Percentiles rank a stretch among this genome's conserved stretches.
Evolutionary conservation across 1,140 invertebrate species (phyloP).

Genomic region (Melipona quadrifasciata): DNA sequence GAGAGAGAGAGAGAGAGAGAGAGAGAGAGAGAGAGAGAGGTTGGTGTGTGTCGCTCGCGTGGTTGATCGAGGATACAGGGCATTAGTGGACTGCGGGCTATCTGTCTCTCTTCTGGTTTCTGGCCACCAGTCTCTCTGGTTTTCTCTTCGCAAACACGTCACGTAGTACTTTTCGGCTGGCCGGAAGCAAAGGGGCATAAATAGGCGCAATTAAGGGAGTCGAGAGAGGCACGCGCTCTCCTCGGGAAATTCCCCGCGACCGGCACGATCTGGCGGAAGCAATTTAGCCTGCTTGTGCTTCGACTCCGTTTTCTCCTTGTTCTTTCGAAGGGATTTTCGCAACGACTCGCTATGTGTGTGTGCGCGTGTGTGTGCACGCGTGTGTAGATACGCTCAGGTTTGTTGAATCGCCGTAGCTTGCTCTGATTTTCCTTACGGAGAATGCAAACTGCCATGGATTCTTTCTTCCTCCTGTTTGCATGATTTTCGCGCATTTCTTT

Average conservation of each 20-base stretch:
- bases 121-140: slow-evolving; percentile 28
- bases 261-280: slow-evolving; percentile 35
- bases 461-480: not conserved
- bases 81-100: slow-evolving; percentile 72
- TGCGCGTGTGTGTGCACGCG: not conserved
- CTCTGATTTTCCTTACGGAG: not conserved
- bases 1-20: slow-evolving; percentile 50
- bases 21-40: slow-evolving; percentile 38
- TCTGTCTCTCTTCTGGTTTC: slow-evolving; percentile 33
- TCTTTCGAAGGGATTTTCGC: not conserved
- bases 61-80: slow-evolving; percentile 78
- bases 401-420: not conserved
- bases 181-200: slow-evolving; percentile 79
- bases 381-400: not conserved
- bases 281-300: slow-evolving; percentile 29
- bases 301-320: not conserved
- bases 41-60: slow-evolving; percentile 50
- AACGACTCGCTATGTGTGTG: not conserved
- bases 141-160: slow-evolving; percentile 80
- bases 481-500: not conserved
- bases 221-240: slow-evolving; percentile 43
- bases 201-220: slow-evolving; percentile 80
- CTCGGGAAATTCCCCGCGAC: slow-evolving; percentile 40
- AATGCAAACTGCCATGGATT: not conserved
- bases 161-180: slow-evolving; percentile 75